Conservation (phyloP, 2,797 vertebrate genomes). For the Coccyzus lansbergi region DNA sequence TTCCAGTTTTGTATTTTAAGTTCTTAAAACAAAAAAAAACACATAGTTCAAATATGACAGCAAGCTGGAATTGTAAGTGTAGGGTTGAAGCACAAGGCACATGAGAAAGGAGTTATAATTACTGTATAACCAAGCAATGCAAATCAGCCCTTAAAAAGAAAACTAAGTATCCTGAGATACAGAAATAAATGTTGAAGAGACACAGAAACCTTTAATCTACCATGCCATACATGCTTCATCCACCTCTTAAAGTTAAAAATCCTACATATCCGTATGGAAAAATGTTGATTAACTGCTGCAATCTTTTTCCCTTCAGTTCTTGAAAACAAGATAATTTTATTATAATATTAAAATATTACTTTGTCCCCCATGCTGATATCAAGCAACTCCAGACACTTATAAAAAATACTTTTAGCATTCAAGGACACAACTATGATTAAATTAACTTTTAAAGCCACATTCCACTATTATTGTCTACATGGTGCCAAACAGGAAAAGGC, state of each 20-base stretch:
- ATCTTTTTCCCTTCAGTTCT: background rate
- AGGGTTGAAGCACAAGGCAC: background rate
- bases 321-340: background rate
- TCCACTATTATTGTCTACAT: background rate
- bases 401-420: background rate
- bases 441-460: background rate
- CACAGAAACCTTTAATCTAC: background rate
- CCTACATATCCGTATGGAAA: background rate
- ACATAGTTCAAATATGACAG: background rate
- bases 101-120: background rate
- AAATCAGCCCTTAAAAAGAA: background rate
- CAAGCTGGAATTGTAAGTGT: background rate
- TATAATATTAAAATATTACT: background rate
- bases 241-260: background rate
- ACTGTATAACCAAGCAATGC: background rate
- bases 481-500: background rate
- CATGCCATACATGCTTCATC: background rate
- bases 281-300: background rate
- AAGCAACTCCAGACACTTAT: background rate
- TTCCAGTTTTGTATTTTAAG: background rate
- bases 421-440: background rate
- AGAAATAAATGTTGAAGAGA: background rate
- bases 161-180: background rate
- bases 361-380: background rate
- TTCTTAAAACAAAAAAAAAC: slow-evolving; percentile 10